Percentiles rank a stretch among this genome's conserved stretches.
Evolutionary conservation across 2,888 invertebrate species (phyloP).

Genomic region (Volucella inflata): DNA sequence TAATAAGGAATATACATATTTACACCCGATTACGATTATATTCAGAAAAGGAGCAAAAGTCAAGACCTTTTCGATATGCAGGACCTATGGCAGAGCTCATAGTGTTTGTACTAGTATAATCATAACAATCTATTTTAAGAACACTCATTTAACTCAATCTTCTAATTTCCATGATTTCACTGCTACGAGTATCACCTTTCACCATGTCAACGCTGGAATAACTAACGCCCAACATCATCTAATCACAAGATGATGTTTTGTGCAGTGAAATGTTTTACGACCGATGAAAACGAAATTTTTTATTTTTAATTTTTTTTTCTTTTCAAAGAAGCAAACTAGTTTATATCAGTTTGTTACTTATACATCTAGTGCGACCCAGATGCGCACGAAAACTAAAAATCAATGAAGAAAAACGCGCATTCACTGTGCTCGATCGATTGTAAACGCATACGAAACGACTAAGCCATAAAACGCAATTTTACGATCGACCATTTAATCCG

Average conservation of each 20-base stretch:
- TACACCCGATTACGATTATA: too few species aligned
- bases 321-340: background rate
- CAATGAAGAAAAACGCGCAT: background rate
- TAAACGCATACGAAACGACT: background rate
- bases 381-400: conserved; percentile 13
- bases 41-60: too few species aligned
- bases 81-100: too few species aligned
- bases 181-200: conserved; percentile 7
- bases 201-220: background rate
- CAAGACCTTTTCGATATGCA: too few species aligned
- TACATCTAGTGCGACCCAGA: conserved; percentile 16
- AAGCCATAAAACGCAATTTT: conserved; percentile 17
- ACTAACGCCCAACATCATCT: background rate
- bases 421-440: background rate
- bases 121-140: too few species aligned
- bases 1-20: too few species aligned
- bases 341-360: background rate
- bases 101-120: too few species aligned
- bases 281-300: background rate
- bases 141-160: too few species aligned
- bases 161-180: background rate
- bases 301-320: background rate
- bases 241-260: background rate
- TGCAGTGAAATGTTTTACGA: conserved; percentile 10
- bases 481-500: conserved; percentile 25